Conservation (phyloP, 37 sponge, comb jelly and placozoan species). For the Crambe crambe region DNA sequence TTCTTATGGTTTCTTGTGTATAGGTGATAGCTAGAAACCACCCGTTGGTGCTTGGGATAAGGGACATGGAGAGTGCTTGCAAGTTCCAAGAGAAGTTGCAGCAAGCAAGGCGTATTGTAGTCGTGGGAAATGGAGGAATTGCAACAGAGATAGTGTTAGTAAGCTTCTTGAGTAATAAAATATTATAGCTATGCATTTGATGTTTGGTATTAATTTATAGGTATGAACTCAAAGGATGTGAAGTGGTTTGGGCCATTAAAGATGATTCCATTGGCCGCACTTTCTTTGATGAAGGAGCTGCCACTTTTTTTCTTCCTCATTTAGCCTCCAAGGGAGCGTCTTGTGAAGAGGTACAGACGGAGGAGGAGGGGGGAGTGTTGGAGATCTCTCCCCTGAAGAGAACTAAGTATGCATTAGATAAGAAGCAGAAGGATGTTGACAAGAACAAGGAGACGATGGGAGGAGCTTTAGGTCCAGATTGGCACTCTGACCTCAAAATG, state of each 20-base stretch:
- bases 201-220: too few species aligned
- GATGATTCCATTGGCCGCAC: conserved; percentile 81
- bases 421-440: not conserved
- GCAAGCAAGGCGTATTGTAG: conserved; percentile 72
- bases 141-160: conserved; percentile 96
- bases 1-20: not conserved
- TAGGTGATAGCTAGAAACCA: conserved; percentile 50
- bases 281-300: conserved; percentile 96
- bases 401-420: conserved; percentile 72
- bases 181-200: too few species aligned
- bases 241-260: conserved; percentile 94
- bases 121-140: conserved; percentile 98
- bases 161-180: too few species aligned
- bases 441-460: conserved; percentile 28
- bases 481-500: conserved; percentile 76
- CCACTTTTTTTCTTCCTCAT: conserved; percentile 84
- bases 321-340: too few species aligned
- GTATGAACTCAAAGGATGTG: conserved; percentile 75
- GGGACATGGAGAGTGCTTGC: conserved; percentile 97
- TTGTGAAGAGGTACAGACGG: not conserved
- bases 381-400: conserved; percentile 56
- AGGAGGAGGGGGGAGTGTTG: not conserved
- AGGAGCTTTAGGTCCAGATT: conserved; percentile 97
- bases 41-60: conserved; percentile 81
- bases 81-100: conserved; percentile 70